Conservation (phyloP, 2,888 invertebrate genomes). For the Alviniconcha strummeri region DNA sequence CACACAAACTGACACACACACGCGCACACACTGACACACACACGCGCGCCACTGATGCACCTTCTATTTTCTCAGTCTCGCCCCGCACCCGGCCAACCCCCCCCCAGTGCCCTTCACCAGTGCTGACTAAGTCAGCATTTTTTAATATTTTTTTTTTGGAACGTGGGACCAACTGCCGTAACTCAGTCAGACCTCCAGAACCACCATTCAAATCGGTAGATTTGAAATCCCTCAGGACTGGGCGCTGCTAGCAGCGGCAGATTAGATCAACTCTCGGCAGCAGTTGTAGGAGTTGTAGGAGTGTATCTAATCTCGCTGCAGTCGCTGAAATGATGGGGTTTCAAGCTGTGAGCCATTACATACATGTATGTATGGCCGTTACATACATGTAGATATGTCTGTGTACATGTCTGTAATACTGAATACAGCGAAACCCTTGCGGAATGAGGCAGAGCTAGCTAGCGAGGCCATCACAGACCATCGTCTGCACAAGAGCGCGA, state of each 20-base stretch:
- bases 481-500: too few relatives aligned
- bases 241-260: background rate
- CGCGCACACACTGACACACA: background rate
- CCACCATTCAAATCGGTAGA: background rate
- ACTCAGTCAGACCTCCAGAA: too few relatives aligned
- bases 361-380: background rate
- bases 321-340: background rate
- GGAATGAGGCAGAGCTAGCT: too few relatives aligned
- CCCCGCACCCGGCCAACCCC: too few relatives aligned
- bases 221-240: background rate
- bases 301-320: background rate
- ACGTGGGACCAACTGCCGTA: too few relatives aligned
- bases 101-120: too few relatives aligned
- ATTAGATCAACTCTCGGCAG: background rate
- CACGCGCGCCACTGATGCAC: background rate
- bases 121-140: too few relatives aligned
- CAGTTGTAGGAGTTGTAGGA: background rate
- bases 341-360: background rate
- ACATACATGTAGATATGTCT: background rate
- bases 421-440: too few relatives aligned
- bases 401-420: background rate
- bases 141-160: too few relatives aligned
- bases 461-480: too few relatives aligned
- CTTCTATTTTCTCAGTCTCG: too few relatives aligned
- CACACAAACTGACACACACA: background rate